Base-by-base conservation (phyloP, 2,113 vertebrate genomes). In the Trogon surrucura region DNA sequence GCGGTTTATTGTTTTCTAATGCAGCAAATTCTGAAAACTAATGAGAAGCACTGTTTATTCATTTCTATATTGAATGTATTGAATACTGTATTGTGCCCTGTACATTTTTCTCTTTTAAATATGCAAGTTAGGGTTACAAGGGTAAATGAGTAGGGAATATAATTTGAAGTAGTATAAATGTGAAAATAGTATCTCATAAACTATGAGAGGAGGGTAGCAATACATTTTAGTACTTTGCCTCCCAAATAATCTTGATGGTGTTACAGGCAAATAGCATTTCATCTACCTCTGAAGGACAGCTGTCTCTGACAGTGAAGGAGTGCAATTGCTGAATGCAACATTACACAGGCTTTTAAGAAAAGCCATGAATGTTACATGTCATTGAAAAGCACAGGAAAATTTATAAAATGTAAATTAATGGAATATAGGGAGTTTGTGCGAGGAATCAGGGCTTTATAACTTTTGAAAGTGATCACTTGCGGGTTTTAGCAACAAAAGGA, bases 391-490 rank as follows among this genome's bases (percentile, higher is more conserved):
- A 93, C 61, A 69, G 26, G 23, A 75, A 89, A 80, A 75, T 50
- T 67, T 91, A 85, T 82, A 72, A 79, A 79, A 85, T 79, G 79
- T 79, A 89, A 96, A 87, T 75, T 93, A 91, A 87, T 87, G 45
- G 45, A 93, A 89, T 44, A 81, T 38, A 60, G 6, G 44, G 61
- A 85, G 29, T 51, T 75, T 78, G 11, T 87, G 56, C 29, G 38
- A 38, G 38, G 47, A 95, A 67, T 27, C 17, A 48, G 30, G 70
- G 84, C 19, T 92, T 71, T 92, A 26, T 78, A 87, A 71, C 73
- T 79, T 69, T 61, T 56, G 53, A 72, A 94, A 72, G 29, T 81
- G 65, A 79, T 78, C 73, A 86, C 1, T 5, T 14, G 25, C 34
- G 11, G 11, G 7, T 58, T 83, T 89, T 78, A 66, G 51, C 67